phyloP scores from a whole-genome alignment of 2,888 invertebrate species.

The Agonopterix subpropinquella region DNA sequence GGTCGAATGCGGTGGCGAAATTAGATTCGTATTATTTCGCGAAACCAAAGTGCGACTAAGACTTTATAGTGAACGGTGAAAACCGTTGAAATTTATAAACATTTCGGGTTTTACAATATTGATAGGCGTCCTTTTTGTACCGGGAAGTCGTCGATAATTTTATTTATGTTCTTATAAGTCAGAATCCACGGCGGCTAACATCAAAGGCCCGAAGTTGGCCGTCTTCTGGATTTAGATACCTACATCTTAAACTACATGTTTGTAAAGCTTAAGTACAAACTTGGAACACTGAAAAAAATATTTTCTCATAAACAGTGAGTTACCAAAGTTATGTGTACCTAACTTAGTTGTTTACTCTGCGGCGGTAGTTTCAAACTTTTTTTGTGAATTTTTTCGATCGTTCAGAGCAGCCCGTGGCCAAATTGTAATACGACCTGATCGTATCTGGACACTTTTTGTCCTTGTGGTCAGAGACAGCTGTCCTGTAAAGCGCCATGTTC shows the following conservation, averaged over 20 bases:
- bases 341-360: slow-evolving; percentile 42
- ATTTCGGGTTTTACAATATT: slow-evolving; percentile 10
- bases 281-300: slow-evolving; percentile 35
- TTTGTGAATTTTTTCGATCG: slow-evolving; percentile 41
- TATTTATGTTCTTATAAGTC: slow-evolving; percentile 25
- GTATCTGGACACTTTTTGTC: slow-evolving; percentile 67
- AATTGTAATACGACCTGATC: slow-evolving; percentile 71
- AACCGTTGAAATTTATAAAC: slow-evolving; percentile 26
- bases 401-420: slow-evolving; percentile 45
- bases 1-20: slow-evolving; percentile 66
- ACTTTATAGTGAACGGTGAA: slow-evolving; percentile 17
- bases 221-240: background rate
- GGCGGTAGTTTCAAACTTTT: slow-evolving; percentile 30
- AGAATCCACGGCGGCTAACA: background rate
- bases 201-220: background rate
- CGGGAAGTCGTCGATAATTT: slow-evolving; percentile 40
- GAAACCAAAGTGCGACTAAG: slow-evolving; percentile 22
- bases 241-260: slow-evolving; percentile 22
- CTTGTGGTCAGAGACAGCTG: slow-evolving; percentile 71
- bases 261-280: slow-evolving; percentile 33
- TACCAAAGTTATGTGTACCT: slow-evolving; percentile 5
- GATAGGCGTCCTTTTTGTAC: slow-evolving; percentile 24
- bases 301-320: slow-evolving; percentile 49
- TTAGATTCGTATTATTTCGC: slow-evolving; percentile 66
- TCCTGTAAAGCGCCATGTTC: slow-evolving; percentile 44